Conservation (phyloP, 1,140 invertebrate genomes). For the Chironomus striatipennis region DNA sequence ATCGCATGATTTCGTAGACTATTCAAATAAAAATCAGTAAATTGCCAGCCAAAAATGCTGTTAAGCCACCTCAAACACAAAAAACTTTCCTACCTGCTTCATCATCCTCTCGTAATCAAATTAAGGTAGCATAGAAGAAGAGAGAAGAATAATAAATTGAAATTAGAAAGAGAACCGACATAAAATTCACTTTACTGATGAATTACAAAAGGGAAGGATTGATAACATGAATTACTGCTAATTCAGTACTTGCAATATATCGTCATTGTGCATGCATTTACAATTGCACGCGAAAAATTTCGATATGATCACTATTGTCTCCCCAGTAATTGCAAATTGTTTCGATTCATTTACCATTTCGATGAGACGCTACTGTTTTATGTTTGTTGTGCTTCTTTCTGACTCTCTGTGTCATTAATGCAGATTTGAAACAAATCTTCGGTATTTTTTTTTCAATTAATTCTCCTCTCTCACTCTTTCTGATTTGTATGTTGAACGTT, state of each 20-base stretch:
- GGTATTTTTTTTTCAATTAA: background rate
- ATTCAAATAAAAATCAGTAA: too few species aligned
- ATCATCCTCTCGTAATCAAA: background rate
- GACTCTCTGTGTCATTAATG: background rate
- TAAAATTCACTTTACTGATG: background rate
- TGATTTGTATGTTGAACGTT: background rate
- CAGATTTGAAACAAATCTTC: background rate
- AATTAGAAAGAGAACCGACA: conserved; percentile 11
- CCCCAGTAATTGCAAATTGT: conserved; percentile 7
- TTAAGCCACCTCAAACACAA: too few species aligned
- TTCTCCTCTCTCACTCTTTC: background rate
- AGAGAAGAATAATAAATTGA: background rate
- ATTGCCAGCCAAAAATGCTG: too few species aligned
- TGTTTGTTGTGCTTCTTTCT: background rate
- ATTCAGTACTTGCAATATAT: background rate
- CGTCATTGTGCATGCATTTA: background rate
- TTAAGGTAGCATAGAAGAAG: too few species aligned
- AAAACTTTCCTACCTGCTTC: too few species aligned
- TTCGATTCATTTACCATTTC: background rate
- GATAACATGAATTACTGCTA: conserved; percentile 13
- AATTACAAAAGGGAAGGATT: background rate
- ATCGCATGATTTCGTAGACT: too few species aligned
- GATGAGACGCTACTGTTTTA: too few species aligned
- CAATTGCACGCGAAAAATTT: background rate
- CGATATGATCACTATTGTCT: conserved; percentile 13